These are phyloP conservation scores for Mormyrus proboscirostris DNA, from an alignment of 2,797 vertebrate genomes.

Conservation along the genomic window DNA sequence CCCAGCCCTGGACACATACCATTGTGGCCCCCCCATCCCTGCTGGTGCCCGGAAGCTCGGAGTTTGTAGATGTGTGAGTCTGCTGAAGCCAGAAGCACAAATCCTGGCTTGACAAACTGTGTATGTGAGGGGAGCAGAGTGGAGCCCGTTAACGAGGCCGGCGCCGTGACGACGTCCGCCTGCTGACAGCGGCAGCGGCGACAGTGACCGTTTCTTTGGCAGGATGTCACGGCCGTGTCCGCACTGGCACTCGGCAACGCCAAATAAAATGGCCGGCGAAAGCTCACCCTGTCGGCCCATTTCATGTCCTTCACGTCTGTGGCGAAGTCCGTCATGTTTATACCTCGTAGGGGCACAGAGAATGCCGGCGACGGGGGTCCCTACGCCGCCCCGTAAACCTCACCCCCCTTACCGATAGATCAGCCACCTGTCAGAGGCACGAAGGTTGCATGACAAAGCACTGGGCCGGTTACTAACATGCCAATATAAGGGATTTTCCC, in stretches of 20 bases:
- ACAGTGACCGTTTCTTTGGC: background rate
- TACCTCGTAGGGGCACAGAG: background rate
- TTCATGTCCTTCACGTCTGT: background rate
- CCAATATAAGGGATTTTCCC: background rate
- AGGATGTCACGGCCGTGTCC: background rate
- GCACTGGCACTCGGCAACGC: background rate
- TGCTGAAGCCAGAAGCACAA: background rate
- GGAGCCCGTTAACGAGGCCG: background rate
- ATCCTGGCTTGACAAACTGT: slow-evolving; percentile 3
- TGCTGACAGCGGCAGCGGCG: background rate
- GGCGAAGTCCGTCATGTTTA: background rate
- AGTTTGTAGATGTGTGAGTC: background rate
- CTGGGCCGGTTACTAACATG: background rate
- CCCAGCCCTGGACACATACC: background rate
- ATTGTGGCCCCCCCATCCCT: background rate
- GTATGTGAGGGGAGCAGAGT: background rate
- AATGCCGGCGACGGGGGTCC: background rate
- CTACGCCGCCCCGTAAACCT: background rate
- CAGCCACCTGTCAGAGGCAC: background rate
- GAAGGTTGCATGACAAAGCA: background rate
- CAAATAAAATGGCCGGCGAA: background rate
- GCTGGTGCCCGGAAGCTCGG: background rate
- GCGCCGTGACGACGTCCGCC: background rate
- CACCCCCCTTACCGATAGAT: background rate
- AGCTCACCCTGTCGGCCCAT: background rate